These are phyloP conservation scores for Coregonus sp. DNA, from an alignment of 2,797 vertebrate genomes.

Conservation along the genomic window DNA sequence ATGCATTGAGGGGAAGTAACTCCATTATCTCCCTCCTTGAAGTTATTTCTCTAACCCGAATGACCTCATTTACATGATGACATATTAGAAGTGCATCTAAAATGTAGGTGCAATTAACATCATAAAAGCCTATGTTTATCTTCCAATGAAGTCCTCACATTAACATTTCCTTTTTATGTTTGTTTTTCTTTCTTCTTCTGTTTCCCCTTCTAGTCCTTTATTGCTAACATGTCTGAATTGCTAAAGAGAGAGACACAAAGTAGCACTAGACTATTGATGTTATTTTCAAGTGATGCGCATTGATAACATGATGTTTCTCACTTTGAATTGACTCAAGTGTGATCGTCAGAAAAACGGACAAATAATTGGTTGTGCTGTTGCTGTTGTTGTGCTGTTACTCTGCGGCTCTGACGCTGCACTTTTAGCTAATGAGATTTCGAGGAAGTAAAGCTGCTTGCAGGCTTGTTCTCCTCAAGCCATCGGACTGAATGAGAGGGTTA, in stretches of 20 bases:
- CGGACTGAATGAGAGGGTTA: not conserved
- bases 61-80: slow-evolving; percentile 49
- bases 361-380: not conserved
- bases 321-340: not conserved
- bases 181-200: too few relatives aligned
- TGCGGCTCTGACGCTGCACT: not conserved
- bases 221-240: not conserved
- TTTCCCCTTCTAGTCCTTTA: not conserved
- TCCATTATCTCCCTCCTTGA: slow-evolving; percentile 35
- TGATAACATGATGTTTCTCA: too few relatives aligned
- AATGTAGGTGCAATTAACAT: slow-evolving; percentile 30
- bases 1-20: slow-evolving; percentile 35
- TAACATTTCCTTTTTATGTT: not conserved
- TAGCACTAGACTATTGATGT: not conserved
- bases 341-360: not conserved
- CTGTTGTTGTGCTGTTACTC: not conserved
- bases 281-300: too few relatives aligned
- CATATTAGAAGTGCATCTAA: slow-evolving; percentile 32
- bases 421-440: not conserved
- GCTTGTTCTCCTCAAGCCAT: not conserved
- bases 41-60: slow-evolving; percentile 39
- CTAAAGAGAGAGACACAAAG: not conserved
- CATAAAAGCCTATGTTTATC: slow-evolving; percentile 15
- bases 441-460: not conserved
- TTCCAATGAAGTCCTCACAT: slow-evolving; percentile 5